Evolutionary conservation across 2,888 invertebrate species (phyloP).

Genomic region (Mesochorus sp.): DNA sequence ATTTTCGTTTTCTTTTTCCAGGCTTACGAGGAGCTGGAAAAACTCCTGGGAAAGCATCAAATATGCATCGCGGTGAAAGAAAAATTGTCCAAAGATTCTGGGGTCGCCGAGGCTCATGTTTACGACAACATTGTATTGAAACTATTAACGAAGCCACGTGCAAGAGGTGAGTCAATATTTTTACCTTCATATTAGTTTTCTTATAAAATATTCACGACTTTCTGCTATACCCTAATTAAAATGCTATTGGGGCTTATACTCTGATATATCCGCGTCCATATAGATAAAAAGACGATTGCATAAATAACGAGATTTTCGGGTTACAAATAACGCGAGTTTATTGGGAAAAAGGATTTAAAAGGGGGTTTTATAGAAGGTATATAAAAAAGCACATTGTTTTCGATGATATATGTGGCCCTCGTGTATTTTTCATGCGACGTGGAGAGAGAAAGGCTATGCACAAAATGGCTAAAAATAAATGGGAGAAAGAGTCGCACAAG

Average conservation of each 20-base stretch:
- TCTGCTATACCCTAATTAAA: slow-evolving; percentile 2
- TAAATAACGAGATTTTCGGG: slow-evolving; percentile 18
- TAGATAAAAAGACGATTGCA: slow-evolving; percentile 17
- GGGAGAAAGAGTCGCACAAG: slow-evolving; percentile 17
- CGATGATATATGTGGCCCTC: too few relatives aligned
- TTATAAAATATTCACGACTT: too few relatives aligned
- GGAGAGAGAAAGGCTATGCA: not conserved
- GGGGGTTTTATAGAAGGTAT: too few relatives aligned
- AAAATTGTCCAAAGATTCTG: slow-evolving; percentile 97
- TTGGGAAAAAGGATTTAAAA: slow-evolving; percentile 1
- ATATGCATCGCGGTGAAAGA: slow-evolving; percentile 98
- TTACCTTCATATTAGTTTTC: too few relatives aligned
- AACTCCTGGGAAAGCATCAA: slow-evolving; percentile 90
- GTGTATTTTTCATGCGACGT: too few relatives aligned
- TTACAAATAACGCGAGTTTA: slow-evolving; percentile 15
- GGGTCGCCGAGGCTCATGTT: slow-evolving; percentile 93
- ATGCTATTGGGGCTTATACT: not conserved
- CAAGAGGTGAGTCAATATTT: slow-evolving; percentile 88
- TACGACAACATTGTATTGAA: slow-evolving; percentile 95
- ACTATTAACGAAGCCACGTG: slow-evolving; percentile 92
- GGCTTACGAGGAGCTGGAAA: slow-evolving; percentile 97
- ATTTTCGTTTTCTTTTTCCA: slow-evolving; percentile 81
- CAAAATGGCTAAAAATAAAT: not conserved
- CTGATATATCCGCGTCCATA: too few relatives aligned
- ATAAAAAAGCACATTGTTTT: too few relatives aligned